Percentiles rank a stretch among this genome's conserved stretches.
These are phyloP conservation scores for Pocillopora meandrina DNA, from an alignment of 92 coral and sea anemone genomes.

Conservation along the genomic window DNA sequence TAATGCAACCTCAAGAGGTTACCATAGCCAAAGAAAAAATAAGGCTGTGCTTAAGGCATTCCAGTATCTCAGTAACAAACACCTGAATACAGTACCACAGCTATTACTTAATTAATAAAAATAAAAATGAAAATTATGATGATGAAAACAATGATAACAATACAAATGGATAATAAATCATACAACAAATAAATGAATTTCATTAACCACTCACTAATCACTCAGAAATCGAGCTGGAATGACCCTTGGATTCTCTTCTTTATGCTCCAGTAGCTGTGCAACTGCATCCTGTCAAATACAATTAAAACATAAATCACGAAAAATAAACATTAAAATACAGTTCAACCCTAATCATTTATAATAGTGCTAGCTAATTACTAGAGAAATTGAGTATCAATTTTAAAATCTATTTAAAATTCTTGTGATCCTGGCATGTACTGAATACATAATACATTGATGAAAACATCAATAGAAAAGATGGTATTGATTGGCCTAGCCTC, in stretches of 20 bases:
- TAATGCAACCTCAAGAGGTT: too few relatives aligned
- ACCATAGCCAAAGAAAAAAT: too few relatives aligned
- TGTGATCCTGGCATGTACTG: too few relatives aligned
- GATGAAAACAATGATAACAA: background rate
- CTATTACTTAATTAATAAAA: background rate
- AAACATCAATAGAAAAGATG: too few relatives aligned
- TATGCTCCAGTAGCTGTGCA: constrained; percentile 87
- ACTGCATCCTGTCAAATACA: constrained; percentile 79
- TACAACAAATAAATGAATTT: background rate
- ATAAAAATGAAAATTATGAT: background rate
- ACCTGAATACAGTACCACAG: background rate
- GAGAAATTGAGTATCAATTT: too few relatives aligned
- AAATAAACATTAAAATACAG: background rate
- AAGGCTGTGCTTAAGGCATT: too few relatives aligned
- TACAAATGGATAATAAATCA: background rate
- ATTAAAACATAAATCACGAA: background rate
- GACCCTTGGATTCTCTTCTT: constrained; percentile 94
- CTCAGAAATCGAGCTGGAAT: constrained; percentile 91
- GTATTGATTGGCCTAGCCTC: too few relatives aligned
- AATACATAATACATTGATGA: too few relatives aligned
- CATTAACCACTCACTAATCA: constrained; percentile 77
- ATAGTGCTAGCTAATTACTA: too few relatives aligned
- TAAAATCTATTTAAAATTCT: too few relatives aligned
- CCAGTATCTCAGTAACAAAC: too few relatives aligned
- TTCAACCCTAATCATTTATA: too few relatives aligned